Evolutionary conservation across 2,888 invertebrate genomes (phyloP), one percentile per base, ranked within the genome.

Genomic region (Machimus rusticus): DNA sequence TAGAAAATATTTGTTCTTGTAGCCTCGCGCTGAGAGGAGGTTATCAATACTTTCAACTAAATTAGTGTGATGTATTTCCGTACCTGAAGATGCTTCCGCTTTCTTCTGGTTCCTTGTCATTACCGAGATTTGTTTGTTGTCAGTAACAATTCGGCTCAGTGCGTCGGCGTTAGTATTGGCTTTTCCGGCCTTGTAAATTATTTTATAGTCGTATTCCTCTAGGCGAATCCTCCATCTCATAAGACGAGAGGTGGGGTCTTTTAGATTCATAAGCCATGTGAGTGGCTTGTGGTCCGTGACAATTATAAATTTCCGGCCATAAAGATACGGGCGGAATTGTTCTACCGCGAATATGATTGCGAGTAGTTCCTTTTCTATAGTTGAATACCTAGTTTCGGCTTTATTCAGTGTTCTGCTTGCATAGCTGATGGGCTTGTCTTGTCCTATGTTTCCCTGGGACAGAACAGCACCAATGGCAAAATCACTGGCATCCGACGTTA

Each of bases 361-460:
- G 43, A 89, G 87, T 74, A 89, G 89, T 86, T 89, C 88, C 51
- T 89, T 88, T 46, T 89, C 86, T 2, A 77, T 88, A 1, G 39
- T 39, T 0, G 12, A 39, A 39, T 39, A 39, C 39, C 39, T 39
- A 6, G 39, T 9, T 6, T 88, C 88, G 31, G 88, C 81, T 23
- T 86, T 82, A 5, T 89, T 88, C 1, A 89, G 51, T 2, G 88
- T 89, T 78, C 88, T 85, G 4, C 88, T 88, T 19, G 87, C 84
- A 84, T 34, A 88, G 57, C 39, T 88, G 16, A 89, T 39, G 16
- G 87, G 89, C 87, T 87, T 87, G 9, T 81, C 87, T 6, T 55
- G 51, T 2, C n/a, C 51, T 55, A 55, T 55, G 12, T 5, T n/a
- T 19, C 23, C 37, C 39, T 55, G 55, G 19, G 57, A 57, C n/a